Evolutionary conservation across 2,113 vertebrate species (phyloP).

Genomic region (Bujurquina vittata): DNA sequence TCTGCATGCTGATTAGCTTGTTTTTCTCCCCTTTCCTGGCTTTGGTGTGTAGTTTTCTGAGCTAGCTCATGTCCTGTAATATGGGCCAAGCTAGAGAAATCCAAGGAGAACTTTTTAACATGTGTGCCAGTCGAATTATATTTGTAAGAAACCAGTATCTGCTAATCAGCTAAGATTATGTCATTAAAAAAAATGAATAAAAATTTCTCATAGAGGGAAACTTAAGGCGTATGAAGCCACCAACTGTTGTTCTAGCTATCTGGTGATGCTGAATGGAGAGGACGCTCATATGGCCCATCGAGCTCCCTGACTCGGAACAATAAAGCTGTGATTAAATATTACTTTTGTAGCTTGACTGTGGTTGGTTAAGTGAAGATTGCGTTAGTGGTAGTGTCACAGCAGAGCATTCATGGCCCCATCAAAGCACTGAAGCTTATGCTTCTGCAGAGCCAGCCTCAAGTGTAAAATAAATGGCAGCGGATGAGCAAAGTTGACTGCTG

Average conservation of each 20-base stretch:
- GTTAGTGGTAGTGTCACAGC: background rate
- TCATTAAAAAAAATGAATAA: background rate
- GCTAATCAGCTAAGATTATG: background rate
- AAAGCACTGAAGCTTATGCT: background rate
- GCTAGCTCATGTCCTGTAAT: conserved; percentile 54
- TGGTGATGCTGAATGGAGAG: background rate
- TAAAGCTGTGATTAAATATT: background rate
- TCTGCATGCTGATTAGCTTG: conserved; percentile 76
- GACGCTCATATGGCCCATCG: background rate
- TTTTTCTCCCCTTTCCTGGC: conserved; percentile 29
- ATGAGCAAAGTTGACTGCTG: background rate
- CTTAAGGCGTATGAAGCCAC: background rate
- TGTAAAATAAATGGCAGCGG: background rate
- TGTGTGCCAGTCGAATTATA: background rate
- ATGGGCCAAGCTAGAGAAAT: conserved; percentile 19
- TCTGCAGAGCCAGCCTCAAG: background rate
- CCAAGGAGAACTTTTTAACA: background rate
- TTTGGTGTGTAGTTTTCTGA: conserved; percentile 39
- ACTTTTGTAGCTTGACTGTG: background rate
- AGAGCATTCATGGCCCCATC: background rate
- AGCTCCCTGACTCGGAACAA: background rate
- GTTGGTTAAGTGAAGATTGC: background rate
- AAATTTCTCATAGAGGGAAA: background rate
- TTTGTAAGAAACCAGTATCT: background rate
- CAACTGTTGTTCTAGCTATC: background rate